Evolutionary conservation across 2,113 vertebrate genomes (phyloP), one percentile per base, ranked within the genome.

Genomic region (Capreolus pygargus): DNA sequence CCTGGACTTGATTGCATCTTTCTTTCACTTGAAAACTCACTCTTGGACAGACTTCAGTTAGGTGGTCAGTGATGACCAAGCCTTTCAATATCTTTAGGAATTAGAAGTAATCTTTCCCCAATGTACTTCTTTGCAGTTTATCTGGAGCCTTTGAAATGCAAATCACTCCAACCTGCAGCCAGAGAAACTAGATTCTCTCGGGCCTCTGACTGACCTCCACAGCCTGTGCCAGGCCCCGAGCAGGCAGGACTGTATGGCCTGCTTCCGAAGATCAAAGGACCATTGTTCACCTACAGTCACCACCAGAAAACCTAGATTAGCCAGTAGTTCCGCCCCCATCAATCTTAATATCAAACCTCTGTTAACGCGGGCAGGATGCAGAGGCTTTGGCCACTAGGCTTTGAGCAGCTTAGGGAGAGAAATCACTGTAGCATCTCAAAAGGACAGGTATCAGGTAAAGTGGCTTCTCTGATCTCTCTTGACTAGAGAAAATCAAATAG

Each of bases 81-180:
- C 11, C 33, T 79, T 87, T 93, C 43, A 47, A 54, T 60, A 45
- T 67, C 97, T 27, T 78, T 91, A 58, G 60, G 96, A 96, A 84
- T 94, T 82, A 81, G 93, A 96, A 81, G 89, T 45, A 91, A 97
- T 95, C 93, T 96, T 60, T 85, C 79, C 55, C 74, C 84, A 86
- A 4, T 10, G 86, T 21, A 27, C 47, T 89, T 55, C 90, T 94
- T 43, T 16, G 50, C 91, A 39, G 30, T 89, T 67, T 86, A 78
- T 94, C 96, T 47, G 45, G 57, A 76, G 87, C 85, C 96, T 98
- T 98, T 98, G 98, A 98, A 98, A 98, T 98, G 97, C 83, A 98
- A 98, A 98, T 98, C 28, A 17, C 39, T 79, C 81, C 86, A 50
- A 78, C 85, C 85, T 61, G 64, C 78, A 88, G 58, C 36, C 30